These are phyloP conservation scores for Rhagologus leucostigma DNA, from an alignment of 2,113 vertebrate genomes.

Conservation along the genomic window DNA sequence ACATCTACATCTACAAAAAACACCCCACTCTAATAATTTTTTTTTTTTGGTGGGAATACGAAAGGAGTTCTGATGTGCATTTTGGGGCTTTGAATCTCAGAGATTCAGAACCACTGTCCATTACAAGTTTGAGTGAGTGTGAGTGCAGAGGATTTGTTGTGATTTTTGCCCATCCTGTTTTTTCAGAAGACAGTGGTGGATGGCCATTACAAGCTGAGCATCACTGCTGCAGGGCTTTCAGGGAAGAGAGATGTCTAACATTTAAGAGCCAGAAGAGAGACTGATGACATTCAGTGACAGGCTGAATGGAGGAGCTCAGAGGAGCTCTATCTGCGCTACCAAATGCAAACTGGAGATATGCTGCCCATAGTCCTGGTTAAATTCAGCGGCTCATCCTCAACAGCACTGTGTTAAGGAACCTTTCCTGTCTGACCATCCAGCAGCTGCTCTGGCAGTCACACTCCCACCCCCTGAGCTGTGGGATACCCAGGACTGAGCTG, in stretches of 20 bases:
- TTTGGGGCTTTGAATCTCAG: neutral
- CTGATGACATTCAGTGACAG: neutral
- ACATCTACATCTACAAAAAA: neutral
- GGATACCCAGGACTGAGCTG: neutral
- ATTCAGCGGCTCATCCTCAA: neutral
- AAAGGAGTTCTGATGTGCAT: neutral
- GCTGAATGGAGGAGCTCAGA: neutral
- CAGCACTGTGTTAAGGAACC: neutral
- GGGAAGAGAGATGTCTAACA: neutral
- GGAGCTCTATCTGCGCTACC: neutral
- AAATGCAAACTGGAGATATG: neutral
- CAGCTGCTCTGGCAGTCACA: neutral
- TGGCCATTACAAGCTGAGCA: neutral
- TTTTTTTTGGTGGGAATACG: neutral
- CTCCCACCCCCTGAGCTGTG: neutral
- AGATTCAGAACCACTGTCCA: neutral
- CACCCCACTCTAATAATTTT: neutral
- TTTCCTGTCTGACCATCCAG: neutral
- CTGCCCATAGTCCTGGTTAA: neutral
- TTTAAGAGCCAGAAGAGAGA: neutral
- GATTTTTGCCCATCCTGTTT: neutral
- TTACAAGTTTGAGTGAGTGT: neutral
- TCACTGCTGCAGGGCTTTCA: neutral
- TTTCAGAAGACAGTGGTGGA: neutral
- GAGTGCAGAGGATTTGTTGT: neutral